These are phyloP conservation scores for Rhagium mordax DNA, from an alignment of 2,888 invertebrate genomes.

Conservation along the genomic window DNA sequence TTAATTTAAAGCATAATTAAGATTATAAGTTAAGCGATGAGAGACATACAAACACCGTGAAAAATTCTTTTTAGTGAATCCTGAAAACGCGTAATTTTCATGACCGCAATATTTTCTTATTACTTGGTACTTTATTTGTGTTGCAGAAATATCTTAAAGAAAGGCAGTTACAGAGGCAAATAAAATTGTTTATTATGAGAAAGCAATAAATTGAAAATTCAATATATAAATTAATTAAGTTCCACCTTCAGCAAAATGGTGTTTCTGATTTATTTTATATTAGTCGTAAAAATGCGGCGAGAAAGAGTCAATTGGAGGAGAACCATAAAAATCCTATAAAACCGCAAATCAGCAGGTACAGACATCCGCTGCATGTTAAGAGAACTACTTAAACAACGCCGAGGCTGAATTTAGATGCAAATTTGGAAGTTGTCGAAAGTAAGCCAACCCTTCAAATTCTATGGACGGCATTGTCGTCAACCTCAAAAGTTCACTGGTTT, in stretches of 20 bases:
- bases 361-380: background rate
- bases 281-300: background rate
- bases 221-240: no score
- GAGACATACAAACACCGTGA: no score
- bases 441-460: conserved; percentile 13
- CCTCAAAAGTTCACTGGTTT: background rate
- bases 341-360: background rate
- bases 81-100: no score
- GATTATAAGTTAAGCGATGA: no score
- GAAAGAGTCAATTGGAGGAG: background rate
- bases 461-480: background rate
- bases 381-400: conserved; percentile 1
- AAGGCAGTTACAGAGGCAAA: no score
- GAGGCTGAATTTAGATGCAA: conserved; percentile 21
- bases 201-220: no score
- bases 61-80: no score
- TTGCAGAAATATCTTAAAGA: no score
- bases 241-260: no score
- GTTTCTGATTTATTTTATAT: background rate
- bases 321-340: background rate
- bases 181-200: background rate
- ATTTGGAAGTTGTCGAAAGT: conserved; percentile 14
- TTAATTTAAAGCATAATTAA: no score
- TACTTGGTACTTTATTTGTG: no score
- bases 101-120: no score